Evolutionary conservation across 1,140 invertebrate species (phyloP), one percentile per base, ranked within the genome.

Genomic region (Caenorhabditis remanei): DNA sequence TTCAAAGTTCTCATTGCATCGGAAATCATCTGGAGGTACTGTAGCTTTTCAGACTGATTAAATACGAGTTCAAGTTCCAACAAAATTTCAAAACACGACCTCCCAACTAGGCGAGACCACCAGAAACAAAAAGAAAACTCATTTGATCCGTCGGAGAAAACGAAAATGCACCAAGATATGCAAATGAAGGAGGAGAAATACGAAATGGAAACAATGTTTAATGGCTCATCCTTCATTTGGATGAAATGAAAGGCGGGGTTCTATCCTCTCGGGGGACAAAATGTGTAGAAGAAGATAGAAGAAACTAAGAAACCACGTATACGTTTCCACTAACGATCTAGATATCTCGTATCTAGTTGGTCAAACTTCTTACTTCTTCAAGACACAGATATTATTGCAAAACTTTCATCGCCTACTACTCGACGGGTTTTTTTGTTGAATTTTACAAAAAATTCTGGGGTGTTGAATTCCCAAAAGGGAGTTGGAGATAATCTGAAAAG

Each of bases 141-240:
- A 71, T 71, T 71, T 43, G 7, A 40, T 32, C 24, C n/a, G 8
- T 46, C 48, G 21, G 19, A 40, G 63, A 43, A 48, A 71, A 71
- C 43, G 19, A 14, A 13, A 43, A 11, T 8, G 11, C 16, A 7
- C 6, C 7, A 50, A 24, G 24, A 48, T 50, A 79, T 50, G 71
- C n/a, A 79, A 50, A 79, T 50, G 46, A 79, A 79, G 8, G 56
- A 58, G n/a, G 19, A 24, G 46, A 53, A 50, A 50, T 50, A 53
- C 21, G 46, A 79, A 79, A 79, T 53, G 32, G 71, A 79, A 79
- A 79, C 71, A 79, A 79, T 79, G 71, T 79, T 79, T 79, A 41
- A 79, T 79, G 71, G 71, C 71, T 79, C 71, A 79, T 79, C 71
- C 71, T 79, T 79, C 71, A 79, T 79, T 79, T 79, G 40, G 71